These are phyloP conservation scores for Pelochelys cantorii DNA, from an alignment of 2,797 vertebrate species.

Conservation along the genomic window DNA sequence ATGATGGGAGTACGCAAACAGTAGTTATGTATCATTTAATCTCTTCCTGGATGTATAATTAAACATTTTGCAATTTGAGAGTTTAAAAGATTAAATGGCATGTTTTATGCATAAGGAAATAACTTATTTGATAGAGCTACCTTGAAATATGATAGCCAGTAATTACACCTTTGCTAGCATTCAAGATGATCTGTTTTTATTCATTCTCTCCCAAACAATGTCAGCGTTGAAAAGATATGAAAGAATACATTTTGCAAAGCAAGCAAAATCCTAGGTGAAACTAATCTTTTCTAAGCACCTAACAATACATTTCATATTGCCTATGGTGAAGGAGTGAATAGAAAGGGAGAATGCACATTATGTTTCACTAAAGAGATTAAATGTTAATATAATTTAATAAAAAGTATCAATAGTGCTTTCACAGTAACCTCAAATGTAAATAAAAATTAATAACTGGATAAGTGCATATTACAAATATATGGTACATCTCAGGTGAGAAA, in stretches of 20 bases:
- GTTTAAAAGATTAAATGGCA: slow-evolving; percentile 70
- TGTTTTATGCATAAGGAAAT: slow-evolving; percentile 73
- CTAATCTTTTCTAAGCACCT: slow-evolving; percentile 68
- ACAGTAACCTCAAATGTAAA: slow-evolving; percentile 64
- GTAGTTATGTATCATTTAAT: slow-evolving; percentile 31
- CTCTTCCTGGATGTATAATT: slow-evolving; percentile 28
- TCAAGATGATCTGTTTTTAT: slow-evolving; percentile 67
- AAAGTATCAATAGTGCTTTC: slow-evolving; percentile 59
- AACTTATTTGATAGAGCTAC: slow-evolving; percentile 56
- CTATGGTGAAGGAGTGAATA: slow-evolving; percentile 76
- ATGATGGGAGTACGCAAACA: neutral
- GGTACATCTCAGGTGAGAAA: slow-evolving; percentile 30
- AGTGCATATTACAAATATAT: slow-evolving; percentile 30
- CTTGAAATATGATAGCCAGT: slow-evolving; percentile 72
- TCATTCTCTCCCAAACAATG: slow-evolving; percentile 70
- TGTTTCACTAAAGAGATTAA: slow-evolving; percentile 59
- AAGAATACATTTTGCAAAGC: slow-evolving; percentile 68
- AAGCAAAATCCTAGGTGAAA: slow-evolving; percentile 66
- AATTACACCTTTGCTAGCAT: slow-evolving; percentile 75
- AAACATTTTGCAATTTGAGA: slow-evolving; percentile 43
- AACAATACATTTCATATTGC: slow-evolving; percentile 71
- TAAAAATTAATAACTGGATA: slow-evolving; percentile 33
- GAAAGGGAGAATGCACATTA: slow-evolving; percentile 57
- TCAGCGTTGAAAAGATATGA: slow-evolving; percentile 65
- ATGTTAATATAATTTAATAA: slow-evolving; percentile 69